Base-by-base conservation (phyloP, 2,113 vertebrate species). In the Mionectes macconnelli region DNA sequence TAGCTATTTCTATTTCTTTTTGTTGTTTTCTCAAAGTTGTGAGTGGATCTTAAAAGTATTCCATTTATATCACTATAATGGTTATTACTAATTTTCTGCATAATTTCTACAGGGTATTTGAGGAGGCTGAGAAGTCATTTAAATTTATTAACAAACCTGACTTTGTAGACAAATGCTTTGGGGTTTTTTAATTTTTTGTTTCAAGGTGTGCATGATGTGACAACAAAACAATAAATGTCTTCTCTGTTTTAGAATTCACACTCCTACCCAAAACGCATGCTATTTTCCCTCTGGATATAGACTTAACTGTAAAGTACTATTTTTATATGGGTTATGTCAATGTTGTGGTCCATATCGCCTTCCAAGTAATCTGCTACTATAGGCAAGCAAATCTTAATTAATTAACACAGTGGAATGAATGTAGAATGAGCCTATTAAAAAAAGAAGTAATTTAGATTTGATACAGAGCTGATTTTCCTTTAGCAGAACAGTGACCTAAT, bases 401-500 rank as follows among this genome's bases (percentile, higher is more conserved):
- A 82, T 92, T 96, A 95, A 84, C 22, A 35, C 12, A 3, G 0
- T 60, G 72, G 27, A 75, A 72, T 7, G 19, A 52, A 59, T 81
- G 47, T 55, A 89, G 52, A 89, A 74, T 60, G 81, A 89, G 77
- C 31, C 25, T 76, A 49, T 84, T 44, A 23, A 24, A 37, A 3
- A 84, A 91, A 82, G 45, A 35, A 15, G 16, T 53, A 53, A 87
- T 83, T 94, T n/a, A 80, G 68, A 31, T 20, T 72, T 82, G 39
- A 72, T 82, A 55, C 45, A 85, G 89, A 85, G 37, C 74, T 82
- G 28, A 39, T 84, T 62, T n/a, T 72, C 24, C 33, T 91, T 84
- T 64, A 87, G n/a, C 59, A 96, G 70, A 64, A 21, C 28, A 92
- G 68, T 67, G 69, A 56, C 37, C 75, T 94, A 88, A 96, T 95